Evolutionary conservation across 2,113 vertebrate species (phyloP), one percentile per base, ranked within the genome.

Genomic region (Cyprichromis sp.): DNA sequence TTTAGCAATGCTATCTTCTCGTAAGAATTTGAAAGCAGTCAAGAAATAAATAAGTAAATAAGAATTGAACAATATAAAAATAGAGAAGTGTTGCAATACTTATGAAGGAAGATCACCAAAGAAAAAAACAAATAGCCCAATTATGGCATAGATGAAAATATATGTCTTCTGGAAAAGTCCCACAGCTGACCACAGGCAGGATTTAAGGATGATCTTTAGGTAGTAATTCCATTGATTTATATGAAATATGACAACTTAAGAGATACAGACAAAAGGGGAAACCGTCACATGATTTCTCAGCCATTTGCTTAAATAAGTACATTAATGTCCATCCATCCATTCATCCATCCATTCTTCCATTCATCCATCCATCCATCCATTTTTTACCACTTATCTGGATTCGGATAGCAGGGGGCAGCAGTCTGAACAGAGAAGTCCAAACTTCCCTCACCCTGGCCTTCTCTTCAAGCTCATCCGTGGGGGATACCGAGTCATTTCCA

Each of bases 141-240:
- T 50, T 12, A 50, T 78, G 12, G 38, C 36, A 9, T 16, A 36
- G 12, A 26, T 80, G 19, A 40, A 9, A 38, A 54, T 80, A 55
- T 38, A 36, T 54, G n/a, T 36, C 13, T 36, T 40, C 26, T 4
- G 79, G 9, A 57, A 71, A 83, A 10, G 21, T 24, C 76, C 38
- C 90, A 47, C 78, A 59, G 84, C 79, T 57, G 59, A 79, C 1
- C 40, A 34, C n/a, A 31, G 76, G 86, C 80, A 42, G 83, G 38
- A 61, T 14, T 29, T 36, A 21, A 68, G 38, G 16, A 10, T 26
- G 31, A 52, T 81, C 86, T 89, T 14, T 16, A 38, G 34, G 53
- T 52, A 88, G n/a, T 88, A 83, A 91, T 66, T 42, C 29, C 5
- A 52, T 52, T 66, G 47, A 68, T 87, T 36, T 79, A 40, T 76